A percentile compares a stretch with the other conserved stretches of the same genome.
These are phyloP conservation scores for Lutjanus campechanus DNA, from an alignment of 2,797 vertebrate species.

Conservation along the genomic window DNA sequence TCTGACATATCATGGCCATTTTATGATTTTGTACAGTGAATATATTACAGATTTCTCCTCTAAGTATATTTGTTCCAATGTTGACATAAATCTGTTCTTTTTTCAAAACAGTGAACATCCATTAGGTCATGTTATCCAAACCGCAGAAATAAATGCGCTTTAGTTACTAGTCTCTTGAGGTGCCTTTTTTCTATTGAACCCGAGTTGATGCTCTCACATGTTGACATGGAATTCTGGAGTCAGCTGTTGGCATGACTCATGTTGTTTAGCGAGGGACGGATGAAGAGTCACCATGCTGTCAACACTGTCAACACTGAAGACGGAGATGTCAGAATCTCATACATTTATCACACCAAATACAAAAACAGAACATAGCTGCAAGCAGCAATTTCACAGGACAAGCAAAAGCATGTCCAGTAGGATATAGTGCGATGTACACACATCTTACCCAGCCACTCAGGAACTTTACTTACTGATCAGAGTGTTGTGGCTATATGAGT, in stretches of 20 bases:
- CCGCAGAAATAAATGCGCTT: not conserved
- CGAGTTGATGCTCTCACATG: not conserved
- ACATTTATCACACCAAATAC: slow-evolving; percentile 22
- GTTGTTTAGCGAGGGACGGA: slow-evolving; percentile 19
- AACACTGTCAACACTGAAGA: slow-evolving; percentile 5
- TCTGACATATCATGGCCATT: too few species aligned
- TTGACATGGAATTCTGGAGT: slow-evolving; percentile 12
- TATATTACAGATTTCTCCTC: too few species aligned
- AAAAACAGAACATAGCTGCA: slow-evolving; percentile 32
- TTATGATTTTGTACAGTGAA: too few species aligned
- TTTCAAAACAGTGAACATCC: not conserved
- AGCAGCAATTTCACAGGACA: slow-evolving; percentile 7
- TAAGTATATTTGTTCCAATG: not conserved
- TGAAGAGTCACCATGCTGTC: slow-evolving; percentile 34
- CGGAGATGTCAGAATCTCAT: slow-evolving; percentile 24
- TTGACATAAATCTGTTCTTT: not conserved
- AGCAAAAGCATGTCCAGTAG: not conserved
- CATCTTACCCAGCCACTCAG: not conserved
- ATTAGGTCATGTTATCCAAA: not conserved
- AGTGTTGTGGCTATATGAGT: not conserved
- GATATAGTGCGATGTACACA: not conserved
- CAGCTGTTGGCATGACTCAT: slow-evolving; percentile 35
- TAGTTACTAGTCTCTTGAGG: not conserved
- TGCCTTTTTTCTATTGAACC: not conserved
- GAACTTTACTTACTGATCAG: not conserved